Evolutionary conservation across 2,113 vertebrate genomes (phyloP).

Genomic region (Paradoxurus hermaphroditus): DNA sequence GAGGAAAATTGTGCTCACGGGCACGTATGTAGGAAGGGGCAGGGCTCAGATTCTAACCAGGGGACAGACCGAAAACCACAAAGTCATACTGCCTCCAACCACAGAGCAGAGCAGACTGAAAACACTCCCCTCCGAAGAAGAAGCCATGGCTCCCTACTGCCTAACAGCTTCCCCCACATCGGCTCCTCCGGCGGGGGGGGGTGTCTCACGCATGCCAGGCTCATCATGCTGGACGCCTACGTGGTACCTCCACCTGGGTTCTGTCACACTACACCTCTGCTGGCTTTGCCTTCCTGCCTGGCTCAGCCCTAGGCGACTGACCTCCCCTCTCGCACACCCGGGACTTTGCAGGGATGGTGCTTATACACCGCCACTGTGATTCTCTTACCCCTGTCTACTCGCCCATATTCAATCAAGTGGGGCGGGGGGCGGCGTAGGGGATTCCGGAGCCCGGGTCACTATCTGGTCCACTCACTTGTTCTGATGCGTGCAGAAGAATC

Average conservation of each 20-base stretch:
- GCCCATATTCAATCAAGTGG: too few species aligned
- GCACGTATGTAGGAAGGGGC: not conserved
- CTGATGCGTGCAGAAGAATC: not conserved
- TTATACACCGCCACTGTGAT: not conserved
- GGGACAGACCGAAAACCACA: not conserved
- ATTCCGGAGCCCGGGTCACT: not conserved
- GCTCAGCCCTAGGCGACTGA: not conserved
- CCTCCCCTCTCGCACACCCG: not conserved
- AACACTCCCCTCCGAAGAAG: not conserved
- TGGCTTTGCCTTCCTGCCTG: not conserved
- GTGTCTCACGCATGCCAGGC: fast-evolving
- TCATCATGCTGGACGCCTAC: fast-evolving
- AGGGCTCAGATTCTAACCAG: not conserved
- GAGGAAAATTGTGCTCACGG: not conserved
- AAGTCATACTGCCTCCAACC: not conserved
- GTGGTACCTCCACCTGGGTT: not conserved
- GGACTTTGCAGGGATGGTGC: not conserved
- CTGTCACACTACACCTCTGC: not conserved
- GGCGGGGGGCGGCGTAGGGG: fast-evolving
- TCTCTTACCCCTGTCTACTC: not conserved
- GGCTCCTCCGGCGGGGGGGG: fast-evolving
- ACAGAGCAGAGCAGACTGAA: not conserved
- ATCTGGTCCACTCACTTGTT: not conserved
- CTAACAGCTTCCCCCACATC: not conserved
- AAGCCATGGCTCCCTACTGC: not conserved